Base-by-base conservation (phyloP, 2,797 vertebrate genomes). In the Trachops cirrhosus region DNA sequence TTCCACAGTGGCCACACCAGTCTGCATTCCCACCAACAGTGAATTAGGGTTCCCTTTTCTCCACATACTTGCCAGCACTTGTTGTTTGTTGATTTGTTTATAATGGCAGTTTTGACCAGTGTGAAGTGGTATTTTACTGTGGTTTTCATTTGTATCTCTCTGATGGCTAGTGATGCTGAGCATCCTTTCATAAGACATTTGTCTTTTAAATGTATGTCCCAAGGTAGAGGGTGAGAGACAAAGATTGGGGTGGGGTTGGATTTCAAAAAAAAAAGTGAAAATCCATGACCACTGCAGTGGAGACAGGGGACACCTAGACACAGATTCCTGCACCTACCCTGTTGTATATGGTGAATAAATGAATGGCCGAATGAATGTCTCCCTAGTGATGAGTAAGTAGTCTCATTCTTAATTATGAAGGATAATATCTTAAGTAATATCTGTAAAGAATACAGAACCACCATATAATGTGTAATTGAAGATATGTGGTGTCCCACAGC, bases 231-330 rank as follows among this genome's bases (percentile, higher is more conserved):
- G 11, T 91, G 8, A 89, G 19, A 84, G 26, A 32, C 37, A 84
- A 86, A 12, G 24, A 71, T 16, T 86, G 39, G 73, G 4, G 6
- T 59, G 16, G 32, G 67, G 44, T 52, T 44, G 19, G 93, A 74
- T 62, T 92, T 94, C 10, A 93, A 75, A 77, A 74, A 77, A 74
- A 94, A 89, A 89, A 7, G 62, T 80, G 1, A 37, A 87, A 95
- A 70, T 67, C 59, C 4, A 15, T 82, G 54, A 74, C 48, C 78
- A 19, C 39, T 86, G 2, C 84, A 57, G 10, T 92, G 26, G 48
- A 70, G 26, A 15, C 32, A 1, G 24, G 41, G 32, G 48, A 39
- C 21, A 59, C 50, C 12, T 54, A 78, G 89, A 85, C 68, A 7
- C 39, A 88, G 70, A 86, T 84, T 87, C 62, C 8, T 83, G 5